Evolutionary conservation across 2,888 invertebrate species (phyloP).

Genomic region (Cosmia trapezina): DNA sequence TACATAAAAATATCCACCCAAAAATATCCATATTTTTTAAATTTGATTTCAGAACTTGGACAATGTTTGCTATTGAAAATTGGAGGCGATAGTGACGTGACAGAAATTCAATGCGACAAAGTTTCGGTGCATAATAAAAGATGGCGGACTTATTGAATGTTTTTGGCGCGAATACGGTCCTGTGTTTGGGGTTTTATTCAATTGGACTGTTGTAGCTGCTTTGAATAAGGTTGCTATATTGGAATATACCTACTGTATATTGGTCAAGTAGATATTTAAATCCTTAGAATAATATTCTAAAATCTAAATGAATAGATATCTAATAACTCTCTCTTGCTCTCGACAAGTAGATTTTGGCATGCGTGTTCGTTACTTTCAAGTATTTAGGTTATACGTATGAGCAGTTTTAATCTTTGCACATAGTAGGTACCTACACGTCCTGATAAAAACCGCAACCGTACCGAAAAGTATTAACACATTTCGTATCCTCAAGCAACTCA

Average conservation of each 20-base stretch:
- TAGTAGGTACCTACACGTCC: too few relatives aligned
- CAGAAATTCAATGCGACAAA: slow-evolving; percentile 83
- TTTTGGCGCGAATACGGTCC: slow-evolving; percentile 55
- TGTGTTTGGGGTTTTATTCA: slow-evolving; percentile 33
- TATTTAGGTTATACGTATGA: neutral
- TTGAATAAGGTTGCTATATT: slow-evolving; percentile 4
- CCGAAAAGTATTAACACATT: slow-evolving; percentile 21
- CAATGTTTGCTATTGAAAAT: slow-evolving; percentile 90
- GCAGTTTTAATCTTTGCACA: neutral
- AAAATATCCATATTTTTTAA: slow-evolving; percentile 81
- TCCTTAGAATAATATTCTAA: too few relatives aligned
- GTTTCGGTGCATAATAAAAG: slow-evolving; percentile 78
- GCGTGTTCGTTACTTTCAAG: neutral
- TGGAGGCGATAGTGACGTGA: slow-evolving; percentile 86
- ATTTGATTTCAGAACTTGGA: slow-evolving; percentile 88
- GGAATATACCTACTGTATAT: neutral
- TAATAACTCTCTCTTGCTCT: neutral
- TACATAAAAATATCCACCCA: slow-evolving; percentile 86
- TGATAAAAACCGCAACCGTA: slow-evolving; percentile 5
- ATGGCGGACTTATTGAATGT: slow-evolving; percentile 70
- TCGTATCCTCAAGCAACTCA: slow-evolving; percentile 9
- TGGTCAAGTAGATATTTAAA: neutral
- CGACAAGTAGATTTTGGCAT: neutral
- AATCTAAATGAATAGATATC: too few relatives aligned
- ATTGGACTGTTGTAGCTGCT: slow-evolving; percentile 15